Percentiles rank a stretch among this genome's conserved stretches.
Evolutionary conservation across 2,888 invertebrate species (phyloP).

Genomic region (Luperina nickerlii): DNA sequence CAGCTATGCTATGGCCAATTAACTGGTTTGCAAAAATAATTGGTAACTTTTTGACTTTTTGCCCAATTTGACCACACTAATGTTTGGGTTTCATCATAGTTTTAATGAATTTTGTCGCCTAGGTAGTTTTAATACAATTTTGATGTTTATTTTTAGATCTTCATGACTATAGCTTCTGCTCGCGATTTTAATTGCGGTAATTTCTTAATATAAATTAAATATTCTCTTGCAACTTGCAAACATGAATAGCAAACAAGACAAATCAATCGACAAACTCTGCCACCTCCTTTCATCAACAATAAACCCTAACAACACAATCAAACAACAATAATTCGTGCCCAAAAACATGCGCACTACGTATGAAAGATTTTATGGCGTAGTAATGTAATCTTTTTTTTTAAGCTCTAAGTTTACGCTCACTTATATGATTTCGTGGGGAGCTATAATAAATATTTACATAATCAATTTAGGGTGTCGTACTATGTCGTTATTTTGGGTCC

Average conservation of each 20-base stretch:
- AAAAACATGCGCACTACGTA: no score
- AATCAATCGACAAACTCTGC: no score
- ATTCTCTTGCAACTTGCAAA: neutral
- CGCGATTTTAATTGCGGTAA: slow-evolving; percentile 17
- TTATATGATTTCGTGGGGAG: no score
- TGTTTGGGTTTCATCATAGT: slow-evolving; percentile 54
- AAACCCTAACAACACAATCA: no score
- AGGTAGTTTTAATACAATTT: slow-evolving; percentile 43
- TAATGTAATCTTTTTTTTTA: no score
- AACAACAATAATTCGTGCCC: no score
- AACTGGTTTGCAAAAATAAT: slow-evolving; percentile 50
- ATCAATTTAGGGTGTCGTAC: no score
- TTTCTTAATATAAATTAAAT: slow-evolving; percentile 8
- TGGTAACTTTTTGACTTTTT: slow-evolving; percentile 40
- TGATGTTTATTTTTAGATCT: slow-evolving; percentile 51
- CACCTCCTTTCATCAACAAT: neutral
- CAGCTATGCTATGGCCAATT: slow-evolving; percentile 53
- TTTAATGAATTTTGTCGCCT: slow-evolving; percentile 44
- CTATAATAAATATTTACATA: no score
- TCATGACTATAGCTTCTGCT: slow-evolving; percentile 34
- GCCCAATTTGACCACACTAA: slow-evolving; percentile 47
- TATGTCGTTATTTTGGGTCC: no score
- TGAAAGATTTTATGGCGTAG: no score
- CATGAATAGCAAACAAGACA: neutral
- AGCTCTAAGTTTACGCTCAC: no score